phyloP scores from a whole-genome alignment of 2,797 vertebrate species.

The Clarias laeviceps region DNA sequence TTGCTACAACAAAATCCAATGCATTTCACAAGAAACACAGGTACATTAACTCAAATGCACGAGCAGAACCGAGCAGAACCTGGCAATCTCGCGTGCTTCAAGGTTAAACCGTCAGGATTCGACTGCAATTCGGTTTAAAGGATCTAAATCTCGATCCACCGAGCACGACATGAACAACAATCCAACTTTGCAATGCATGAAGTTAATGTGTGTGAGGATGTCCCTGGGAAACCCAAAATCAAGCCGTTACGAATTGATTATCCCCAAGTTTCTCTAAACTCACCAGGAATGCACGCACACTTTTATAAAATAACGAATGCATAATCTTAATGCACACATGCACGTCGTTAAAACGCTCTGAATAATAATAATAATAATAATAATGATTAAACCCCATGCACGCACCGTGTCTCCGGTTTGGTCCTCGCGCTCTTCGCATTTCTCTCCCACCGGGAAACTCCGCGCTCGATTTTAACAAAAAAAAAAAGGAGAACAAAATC shows the following conservation, averaged over 20 bases:
- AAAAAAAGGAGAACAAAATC: constrained; percentile 18
- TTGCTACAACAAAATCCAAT: not conserved
- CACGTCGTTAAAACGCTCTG: not conserved
- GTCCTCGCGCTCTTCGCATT: constrained; percentile 73
- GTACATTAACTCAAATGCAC: not conserved
- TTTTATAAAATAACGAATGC: not conserved
- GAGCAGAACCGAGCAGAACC: not conserved
- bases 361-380: too few species aligned
- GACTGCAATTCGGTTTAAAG: not conserved
- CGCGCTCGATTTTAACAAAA: constrained; percentile 56
- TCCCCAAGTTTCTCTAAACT: not conserved
- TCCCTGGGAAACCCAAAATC: not conserved
- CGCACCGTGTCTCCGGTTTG: constrained; percentile 73
- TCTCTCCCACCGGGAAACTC: constrained; percentile 63
- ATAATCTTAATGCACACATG: not conserved
- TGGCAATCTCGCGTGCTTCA: not conserved
- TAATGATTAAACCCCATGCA: constrained; percentile 24
- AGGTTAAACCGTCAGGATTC: constrained; percentile 9
- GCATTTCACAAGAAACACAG: not conserved
- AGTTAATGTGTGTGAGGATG: not conserved
- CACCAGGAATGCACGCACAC: too few species aligned
- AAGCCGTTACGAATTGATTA: not conserved
- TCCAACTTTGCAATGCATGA: not conserved
- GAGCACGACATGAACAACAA: not conserved
- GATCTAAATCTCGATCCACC: not conserved